Base-by-base conservation (phyloP, 2,888 invertebrate genomes). In the Sphaerophoria rueppellii region DNA sequence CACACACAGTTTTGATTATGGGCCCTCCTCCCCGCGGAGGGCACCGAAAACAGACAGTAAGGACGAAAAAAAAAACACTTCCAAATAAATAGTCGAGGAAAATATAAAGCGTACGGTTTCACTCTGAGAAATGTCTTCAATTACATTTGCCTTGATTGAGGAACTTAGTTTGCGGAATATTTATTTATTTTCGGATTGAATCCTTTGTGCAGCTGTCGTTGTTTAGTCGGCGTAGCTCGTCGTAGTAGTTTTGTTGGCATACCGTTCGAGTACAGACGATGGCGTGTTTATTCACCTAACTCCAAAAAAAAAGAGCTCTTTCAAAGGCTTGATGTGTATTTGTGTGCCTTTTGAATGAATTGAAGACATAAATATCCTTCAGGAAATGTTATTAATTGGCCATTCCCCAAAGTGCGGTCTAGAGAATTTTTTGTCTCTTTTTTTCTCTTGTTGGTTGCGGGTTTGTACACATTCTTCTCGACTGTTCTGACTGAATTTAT, bases 91-190 rank as follows among this genome's bases (percentile, higher is more conserved):
- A 16, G 65, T 48, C 32, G 50, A 55, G 32, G 43, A 32, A 60
- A 35, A 43, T 9, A 4, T 35, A 63, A 52, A 37, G 71, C 70
- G 70, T 80, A 83, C 60, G 80, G 80, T 72, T 83, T 80, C 76
- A 85, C 81, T 73, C 85, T 77, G 85, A 85, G 76, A 85, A 85
- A 85, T 85, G 85, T 85, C 85, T 85, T 85, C 85, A 81, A 85
- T 85, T 85, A 85, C 81, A 81, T 81, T 83, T 85, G 24, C 81
- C 81, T 85, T 85, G 81, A 85, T 85, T 85, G 73, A 85, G 85
- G 85, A 81, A 85, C 76, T 85, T 85, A 85, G 85, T 85, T 81
- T 85, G 80, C 48, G 81, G 83, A 54, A 81, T 85, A 85, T 85
- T 85, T 85, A 85, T 81, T 85, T 85, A 85, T 77, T 85, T 85